phyloP scores from a whole-genome alignment of 35 echinoderm and acorn worm species.

The Stichopus chloronotus region DNA sequence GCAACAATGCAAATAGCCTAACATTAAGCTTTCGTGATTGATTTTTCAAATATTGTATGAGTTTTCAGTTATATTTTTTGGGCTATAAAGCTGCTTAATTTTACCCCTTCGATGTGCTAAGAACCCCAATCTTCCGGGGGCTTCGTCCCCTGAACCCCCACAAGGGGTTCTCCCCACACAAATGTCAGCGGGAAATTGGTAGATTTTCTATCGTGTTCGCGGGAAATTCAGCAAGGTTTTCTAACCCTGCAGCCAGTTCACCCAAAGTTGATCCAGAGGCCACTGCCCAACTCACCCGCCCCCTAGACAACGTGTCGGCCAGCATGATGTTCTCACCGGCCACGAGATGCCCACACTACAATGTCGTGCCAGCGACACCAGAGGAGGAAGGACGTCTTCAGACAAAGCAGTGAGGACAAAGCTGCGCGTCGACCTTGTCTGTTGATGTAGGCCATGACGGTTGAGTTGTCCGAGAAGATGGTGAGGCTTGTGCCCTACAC shows the following conservation, averaged over 20 bases:
- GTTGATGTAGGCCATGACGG: constrained; percentile 30
- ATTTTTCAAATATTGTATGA: no score
- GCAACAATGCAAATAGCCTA: no score
- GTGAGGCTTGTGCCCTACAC: neutral
- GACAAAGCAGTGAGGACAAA: neutral
- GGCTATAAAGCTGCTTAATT: no score
- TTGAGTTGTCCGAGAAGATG: neutral
- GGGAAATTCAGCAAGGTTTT: no score
- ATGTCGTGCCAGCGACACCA: constrained; percentile 50
- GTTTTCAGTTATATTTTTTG: no score
- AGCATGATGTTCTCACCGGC: constrained; percentile 45
- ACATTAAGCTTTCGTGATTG: no score
- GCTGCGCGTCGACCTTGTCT: constrained; percentile 21
- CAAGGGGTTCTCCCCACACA: no score
- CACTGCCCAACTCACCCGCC: neutral
- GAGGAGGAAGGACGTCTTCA: neutral
- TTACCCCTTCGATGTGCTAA: no score
- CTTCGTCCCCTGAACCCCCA: no score
- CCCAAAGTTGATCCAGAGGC: neutral
- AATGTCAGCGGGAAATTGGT: no score
- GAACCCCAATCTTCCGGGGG: no score
- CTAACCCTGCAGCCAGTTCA: neutral
- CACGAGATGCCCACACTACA: neutral
- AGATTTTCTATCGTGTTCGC: no score
- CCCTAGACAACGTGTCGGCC: constrained; percentile 41